These are phyloP conservation scores for Trialeurodes vaporariorum DNA, from an alignment of 1,140 invertebrate species.

Conservation along the genomic window DNA sequence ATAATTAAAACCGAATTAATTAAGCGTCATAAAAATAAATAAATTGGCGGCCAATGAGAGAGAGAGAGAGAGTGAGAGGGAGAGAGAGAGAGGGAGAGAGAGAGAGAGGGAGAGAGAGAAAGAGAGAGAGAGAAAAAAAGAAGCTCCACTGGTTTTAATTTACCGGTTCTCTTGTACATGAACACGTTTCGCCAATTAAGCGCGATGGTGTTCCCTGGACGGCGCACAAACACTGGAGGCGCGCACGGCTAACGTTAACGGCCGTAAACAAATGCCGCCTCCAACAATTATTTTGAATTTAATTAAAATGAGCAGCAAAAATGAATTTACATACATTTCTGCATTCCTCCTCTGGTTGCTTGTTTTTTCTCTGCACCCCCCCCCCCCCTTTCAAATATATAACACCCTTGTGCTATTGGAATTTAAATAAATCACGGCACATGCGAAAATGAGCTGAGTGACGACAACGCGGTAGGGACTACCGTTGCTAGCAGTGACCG, in stretches of 20 bases:
- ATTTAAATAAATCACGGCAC: no score
- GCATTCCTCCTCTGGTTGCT: background rate
- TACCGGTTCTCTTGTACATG: background rate
- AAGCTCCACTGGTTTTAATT: background rate
- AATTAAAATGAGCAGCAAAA: conserved; percentile 1
- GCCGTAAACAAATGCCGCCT: no score
- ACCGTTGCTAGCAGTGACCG: no score
- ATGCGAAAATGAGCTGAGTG: no score
- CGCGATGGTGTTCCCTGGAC: background rate
- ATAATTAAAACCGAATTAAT: background rate
- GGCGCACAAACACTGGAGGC: no score
- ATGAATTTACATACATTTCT: background rate
- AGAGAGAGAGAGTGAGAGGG: no score
- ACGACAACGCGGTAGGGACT: no score
- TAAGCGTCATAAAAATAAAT: background rate
- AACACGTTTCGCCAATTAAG: background rate
- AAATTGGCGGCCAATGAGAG: background rate
- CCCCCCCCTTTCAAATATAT: background rate
- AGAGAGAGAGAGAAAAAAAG: background rate
- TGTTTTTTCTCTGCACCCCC: background rate
- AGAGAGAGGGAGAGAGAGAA: background rate
- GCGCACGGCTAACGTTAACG: no score
- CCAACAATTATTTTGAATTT: background rate
- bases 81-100: background rate
- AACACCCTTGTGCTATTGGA: no score